Percentiles rank a stretch among this genome's conserved stretches.
Conservation (phyloP, 2,797 vertebrate genomes). For the Pelobates cultripes region DNA sequence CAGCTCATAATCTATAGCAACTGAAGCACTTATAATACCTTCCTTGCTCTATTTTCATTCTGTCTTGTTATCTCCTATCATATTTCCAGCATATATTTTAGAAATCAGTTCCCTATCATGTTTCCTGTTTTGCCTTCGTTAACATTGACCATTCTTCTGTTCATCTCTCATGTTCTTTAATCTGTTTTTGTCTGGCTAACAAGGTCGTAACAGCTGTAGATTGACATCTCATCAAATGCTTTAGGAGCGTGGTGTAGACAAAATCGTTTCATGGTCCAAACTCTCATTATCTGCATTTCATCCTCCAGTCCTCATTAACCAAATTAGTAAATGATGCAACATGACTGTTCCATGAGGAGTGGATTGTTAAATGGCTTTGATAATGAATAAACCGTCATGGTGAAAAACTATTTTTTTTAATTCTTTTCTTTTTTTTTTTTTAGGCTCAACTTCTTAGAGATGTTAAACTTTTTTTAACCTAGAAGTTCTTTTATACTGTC, state of each 20-base stretch:
- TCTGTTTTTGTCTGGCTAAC: constrained; percentile 4
- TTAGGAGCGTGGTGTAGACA: not conserved
- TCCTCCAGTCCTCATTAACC: too few species aligned
- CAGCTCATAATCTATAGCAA: not conserved
- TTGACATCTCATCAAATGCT: not conserved
- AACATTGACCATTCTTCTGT: not conserved
- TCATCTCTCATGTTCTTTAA: not conserved
- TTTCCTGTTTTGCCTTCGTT: not conserved
- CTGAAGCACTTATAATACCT: not conserved
- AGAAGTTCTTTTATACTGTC: too few species aligned
- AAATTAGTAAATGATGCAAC: too few species aligned
- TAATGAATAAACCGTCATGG: too few species aligned
- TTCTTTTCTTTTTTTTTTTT: too few species aligned
- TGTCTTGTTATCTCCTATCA: not conserved
- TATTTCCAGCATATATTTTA: not conserved
- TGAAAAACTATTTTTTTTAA: too few species aligned
- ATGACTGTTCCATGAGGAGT: too few species aligned
- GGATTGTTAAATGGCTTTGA: too few species aligned
- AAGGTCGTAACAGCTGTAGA: not conserved
- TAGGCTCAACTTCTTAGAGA: too few species aligned
- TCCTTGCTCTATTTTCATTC: not conserved
- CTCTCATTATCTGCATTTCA: not conserved
- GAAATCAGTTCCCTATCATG: not conserved
- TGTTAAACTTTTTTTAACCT: too few species aligned
- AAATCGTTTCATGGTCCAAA: not conserved